phyloP scores from a whole-genome alignment of 2,888 invertebrate genomes.

The Horisme vitalbata region DNA sequence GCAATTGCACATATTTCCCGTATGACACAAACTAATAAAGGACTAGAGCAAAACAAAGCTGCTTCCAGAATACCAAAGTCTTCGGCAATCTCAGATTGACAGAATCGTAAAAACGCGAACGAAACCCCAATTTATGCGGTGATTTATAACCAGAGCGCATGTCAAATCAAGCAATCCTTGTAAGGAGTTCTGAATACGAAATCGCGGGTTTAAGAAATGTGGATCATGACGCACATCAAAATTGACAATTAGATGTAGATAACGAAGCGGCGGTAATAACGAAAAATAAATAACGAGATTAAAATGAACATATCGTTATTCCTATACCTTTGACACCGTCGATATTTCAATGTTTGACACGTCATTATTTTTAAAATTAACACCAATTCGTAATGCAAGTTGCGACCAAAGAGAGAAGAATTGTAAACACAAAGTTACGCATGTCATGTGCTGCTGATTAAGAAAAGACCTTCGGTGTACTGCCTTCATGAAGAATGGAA shows the following conservation, averaged over 20 bases:
- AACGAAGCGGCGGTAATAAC: not conserved
- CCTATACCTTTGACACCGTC: too few relatives aligned
- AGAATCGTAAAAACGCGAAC: conserved; percentile 10
- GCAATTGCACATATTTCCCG: not conserved
- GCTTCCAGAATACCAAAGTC: conserved; percentile 4
- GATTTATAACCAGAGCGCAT: conserved; percentile 26
- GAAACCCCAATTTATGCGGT: conserved; percentile 3
- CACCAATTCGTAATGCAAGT: too few relatives aligned
- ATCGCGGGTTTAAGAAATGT: conserved; percentile 5
- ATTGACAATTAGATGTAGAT: not conserved
- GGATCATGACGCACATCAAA: conserved; percentile 8
- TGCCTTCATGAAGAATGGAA: not conserved
- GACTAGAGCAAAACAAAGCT: too few relatives aligned
- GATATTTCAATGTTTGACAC: too few relatives aligned
- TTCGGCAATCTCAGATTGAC: not conserved
- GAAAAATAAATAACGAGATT: not conserved
- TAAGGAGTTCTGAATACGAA: conserved; percentile 15
- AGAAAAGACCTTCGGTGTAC: too few relatives aligned
- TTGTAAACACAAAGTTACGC: too few relatives aligned
- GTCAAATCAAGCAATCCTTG: conserved; percentile 22
- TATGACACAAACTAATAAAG: too few relatives aligned
- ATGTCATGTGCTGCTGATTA: too few relatives aligned
- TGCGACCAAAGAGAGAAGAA: too few relatives aligned
- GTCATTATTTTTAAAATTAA: too few relatives aligned
- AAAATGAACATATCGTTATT: too few relatives aligned